phyloP scores from a whole-genome alignment of 2,113 vertebrate genomes.

The Ploceus nigricollis region DNA sequence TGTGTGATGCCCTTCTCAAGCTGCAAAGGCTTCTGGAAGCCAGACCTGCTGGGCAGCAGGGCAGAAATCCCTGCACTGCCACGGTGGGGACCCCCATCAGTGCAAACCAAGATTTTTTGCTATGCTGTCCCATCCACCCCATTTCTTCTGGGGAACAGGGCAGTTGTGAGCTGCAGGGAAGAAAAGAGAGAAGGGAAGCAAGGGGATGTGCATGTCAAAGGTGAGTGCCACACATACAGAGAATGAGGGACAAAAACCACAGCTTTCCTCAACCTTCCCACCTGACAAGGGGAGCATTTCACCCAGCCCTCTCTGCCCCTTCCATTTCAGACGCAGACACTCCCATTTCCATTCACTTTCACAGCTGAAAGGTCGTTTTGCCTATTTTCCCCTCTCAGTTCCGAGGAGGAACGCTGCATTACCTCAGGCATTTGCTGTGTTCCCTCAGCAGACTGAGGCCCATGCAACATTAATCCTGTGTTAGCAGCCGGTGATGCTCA shows the following conservation, averaged over 20 bases:
- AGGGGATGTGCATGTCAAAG: neutral
- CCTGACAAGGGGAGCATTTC: neutral
- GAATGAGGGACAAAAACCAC: neutral
- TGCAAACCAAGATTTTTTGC: neutral
- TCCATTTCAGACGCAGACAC: neutral
- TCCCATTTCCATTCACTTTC: neutral
- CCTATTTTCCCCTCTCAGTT: neutral
- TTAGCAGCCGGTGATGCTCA: neutral
- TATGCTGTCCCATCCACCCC: no score
- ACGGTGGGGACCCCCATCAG: neutral
- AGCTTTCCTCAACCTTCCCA: neutral
- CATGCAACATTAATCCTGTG: constrained; percentile 46
- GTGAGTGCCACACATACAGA: neutral
- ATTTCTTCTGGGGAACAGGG: neutral
- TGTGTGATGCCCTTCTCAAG: neutral
- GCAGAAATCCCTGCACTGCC: neutral
- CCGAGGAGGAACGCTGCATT: constrained; percentile 32
- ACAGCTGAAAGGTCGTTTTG: constrained; percentile 41
- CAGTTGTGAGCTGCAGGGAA: neutral
- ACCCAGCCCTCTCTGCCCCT: neutral
- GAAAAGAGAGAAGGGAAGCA: neutral
- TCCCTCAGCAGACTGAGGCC: neutral
- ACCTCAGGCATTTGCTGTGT: constrained; percentile 53
- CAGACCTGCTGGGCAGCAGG: neutral
- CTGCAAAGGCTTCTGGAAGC: neutral